Evolutionary conservation across 2,113 vertebrate genomes (phyloP), one percentile per base, ranked within the genome.

Genomic region (Salvator merianae): DNA sequence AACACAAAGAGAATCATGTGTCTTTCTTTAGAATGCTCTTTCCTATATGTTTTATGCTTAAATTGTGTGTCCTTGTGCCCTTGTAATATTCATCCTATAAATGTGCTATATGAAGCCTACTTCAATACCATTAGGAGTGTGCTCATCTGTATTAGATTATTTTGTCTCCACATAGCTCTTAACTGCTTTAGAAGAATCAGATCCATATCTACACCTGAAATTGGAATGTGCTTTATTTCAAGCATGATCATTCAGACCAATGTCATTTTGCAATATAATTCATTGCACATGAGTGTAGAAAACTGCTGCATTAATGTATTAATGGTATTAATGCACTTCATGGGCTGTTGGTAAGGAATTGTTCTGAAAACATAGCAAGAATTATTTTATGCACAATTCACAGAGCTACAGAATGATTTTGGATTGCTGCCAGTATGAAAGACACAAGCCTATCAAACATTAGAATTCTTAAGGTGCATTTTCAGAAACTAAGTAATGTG

Each of bases 401-500:
- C 82, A 86, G 1, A 50, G 28, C n/a, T 86, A 22, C 72, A 78
- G 24, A 81, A 88, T 90, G 77, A 84, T 73, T 50, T 74, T 90
- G 81, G 87, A 65, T 91, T 86, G 63, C 26, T 76, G 74, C 82
- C 72, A 81, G 83, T 85, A 79, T 79, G 62, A 91, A 91, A 94
- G 90, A 88, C 36, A 91, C 40, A 40, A 92, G 40, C n/a, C 24
- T 77, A 83, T 88, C 81, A 91, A 36, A 36, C 65, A 92, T 86
- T 91, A 93, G 89, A 93, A 88, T 90, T 93, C 92, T 89, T 92
- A 91, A 92, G 68, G 36, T 72, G 38, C 65, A 89, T 90, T 90
- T 92, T 28, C 55, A 89, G 53, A 91, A 91, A 92, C 89, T 85
- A 69, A 85, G n/a, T 91, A 91, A 93, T 80, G 53, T 89, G 36